These are phyloP conservation scores for Rambutsinella grinnellia DNA, from an alignment of 2,888 invertebrate genomes.

Conservation along the genomic window DNA sequence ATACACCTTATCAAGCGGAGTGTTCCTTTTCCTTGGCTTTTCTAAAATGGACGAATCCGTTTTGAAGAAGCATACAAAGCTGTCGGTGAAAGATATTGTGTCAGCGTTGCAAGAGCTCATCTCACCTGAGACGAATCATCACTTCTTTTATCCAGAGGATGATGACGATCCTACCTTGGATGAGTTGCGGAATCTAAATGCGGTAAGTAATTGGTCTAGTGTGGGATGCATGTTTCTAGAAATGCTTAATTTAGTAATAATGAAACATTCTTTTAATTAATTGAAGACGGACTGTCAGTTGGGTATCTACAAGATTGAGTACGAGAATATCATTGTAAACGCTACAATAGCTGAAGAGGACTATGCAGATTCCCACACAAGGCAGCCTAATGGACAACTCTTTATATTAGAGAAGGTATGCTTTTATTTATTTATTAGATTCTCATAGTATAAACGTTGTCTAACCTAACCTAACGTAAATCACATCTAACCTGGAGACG, in stretches of 20 bases:
- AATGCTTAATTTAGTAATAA: background rate
- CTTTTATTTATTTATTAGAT: no score
- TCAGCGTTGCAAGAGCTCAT: constrained; percentile 77
- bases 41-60: constrained; percentile 90
- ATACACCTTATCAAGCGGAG: constrained; percentile 85
- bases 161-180: constrained; percentile 48
- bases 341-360: constrained; percentile 71
- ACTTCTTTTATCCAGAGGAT: constrained; percentile 63
- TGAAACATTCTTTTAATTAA: no score
- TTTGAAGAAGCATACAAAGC: constrained; percentile 84
- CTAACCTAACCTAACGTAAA: no score
- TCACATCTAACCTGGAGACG: no score
- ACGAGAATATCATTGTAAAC: constrained; percentile 89
- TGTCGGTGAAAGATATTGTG: constrained; percentile 87
- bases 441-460: no score
- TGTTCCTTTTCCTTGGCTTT: constrained; percentile 90
- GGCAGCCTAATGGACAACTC: constrained; percentile 62
- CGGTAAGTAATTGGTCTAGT: constrained; percentile 57
- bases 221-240: background rate
- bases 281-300: constrained; percentile 87
- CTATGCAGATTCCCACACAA: constrained; percentile 71
- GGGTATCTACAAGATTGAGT: constrained; percentile 86
- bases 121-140: constrained; percentile 63
- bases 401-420: constrained; percentile 78
- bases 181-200: constrained; percentile 60